Percentiles rank a stretch among this genome's conserved stretches.
Evolutionary conservation across 2,113 vertebrate genomes (phyloP).

Genomic region (Cyrtonyx montezumae): DNA sequence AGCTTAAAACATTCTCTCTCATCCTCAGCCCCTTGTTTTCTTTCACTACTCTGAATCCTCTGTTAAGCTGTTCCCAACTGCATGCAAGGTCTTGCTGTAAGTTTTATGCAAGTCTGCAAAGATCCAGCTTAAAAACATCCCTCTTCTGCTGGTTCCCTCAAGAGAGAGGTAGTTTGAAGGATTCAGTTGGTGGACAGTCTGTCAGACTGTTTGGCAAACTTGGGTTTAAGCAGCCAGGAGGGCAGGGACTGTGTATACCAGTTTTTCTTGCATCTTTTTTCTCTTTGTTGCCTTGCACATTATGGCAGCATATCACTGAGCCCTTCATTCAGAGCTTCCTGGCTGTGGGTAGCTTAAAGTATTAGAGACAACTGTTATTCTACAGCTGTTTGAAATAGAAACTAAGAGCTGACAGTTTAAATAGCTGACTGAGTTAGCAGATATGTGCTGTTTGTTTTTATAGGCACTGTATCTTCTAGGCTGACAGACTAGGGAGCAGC

Average conservation of each 20-base stretch:
- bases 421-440: constrained; percentile 8
- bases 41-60: background rate
- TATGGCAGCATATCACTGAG: background rate
- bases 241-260: background rate
- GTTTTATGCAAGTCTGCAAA: background rate
- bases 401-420: constrained; percentile 12
- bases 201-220: background rate
- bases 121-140: background rate
- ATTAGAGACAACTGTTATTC: constrained; percentile 11
- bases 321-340: constrained; percentile 19
- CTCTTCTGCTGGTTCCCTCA: background rate
- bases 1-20: background rate
- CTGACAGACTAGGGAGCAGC: background rate
- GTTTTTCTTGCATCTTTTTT: background rate
- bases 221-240: background rate
- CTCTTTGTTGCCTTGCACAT: background rate
- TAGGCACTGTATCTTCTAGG: background rate
- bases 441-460: background rate
- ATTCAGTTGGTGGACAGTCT: background rate
- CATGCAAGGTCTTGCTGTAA: rapidly evolving
- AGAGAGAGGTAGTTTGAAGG: background rate
- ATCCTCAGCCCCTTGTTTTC: background rate
- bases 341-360: background rate
- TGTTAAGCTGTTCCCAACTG: background rate
- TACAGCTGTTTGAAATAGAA: constrained; percentile 42